Evolutionary conservation across 2,888 invertebrate genomes (phyloP), one percentile per base, ranked within the genome.

Genomic region (Oithona nana): DNA sequence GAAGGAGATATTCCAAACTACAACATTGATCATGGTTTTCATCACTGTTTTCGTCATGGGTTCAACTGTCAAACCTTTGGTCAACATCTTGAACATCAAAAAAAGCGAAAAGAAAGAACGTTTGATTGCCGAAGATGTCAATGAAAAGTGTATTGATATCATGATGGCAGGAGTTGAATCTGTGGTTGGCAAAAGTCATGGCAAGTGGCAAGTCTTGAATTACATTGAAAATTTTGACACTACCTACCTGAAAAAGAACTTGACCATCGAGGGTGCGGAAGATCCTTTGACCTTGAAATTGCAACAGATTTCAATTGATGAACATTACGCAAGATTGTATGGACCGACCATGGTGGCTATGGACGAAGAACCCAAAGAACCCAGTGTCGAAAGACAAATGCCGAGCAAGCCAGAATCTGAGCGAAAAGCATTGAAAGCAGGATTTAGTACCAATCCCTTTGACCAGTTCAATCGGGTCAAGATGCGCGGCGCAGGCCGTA

Each of bases 21-120:
- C 78, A 0, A 76, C 77, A 0, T 70, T 79, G 13, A 70, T 74
- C n/a, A 73, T 79, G 39, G 75, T 78, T 28, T 72, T 76, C 54
- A 77, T 78, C 66, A 65, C 63, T 13, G 60, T 65, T 11, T 63
- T 64, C 28, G 20, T 64, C 4, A 64, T 77, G 76, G 78, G 78
- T 39, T 74, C 75, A 60, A 74, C 77, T 1, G 76, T 78, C 58
- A 76, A 76, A 64, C 76, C 76, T 28, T 70, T 78, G 49, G 78
- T 78, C 1, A 71, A 74, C 63, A 70, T 73, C 8, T 68, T 78
- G 57, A 72, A 75, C 63, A 76, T 78, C 8, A 69, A 70, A 57
- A 68, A 66, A 39, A 50, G 50, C n/a, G 54, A 54, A 24, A 26
- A 20, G 24, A 16, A 39, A 16, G 57, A 24, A n/a, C 48, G 50